These are phyloP conservation scores for Epinotia nisella DNA, from an alignment of 2,888 invertebrate species.

Conservation along the genomic window DNA sequence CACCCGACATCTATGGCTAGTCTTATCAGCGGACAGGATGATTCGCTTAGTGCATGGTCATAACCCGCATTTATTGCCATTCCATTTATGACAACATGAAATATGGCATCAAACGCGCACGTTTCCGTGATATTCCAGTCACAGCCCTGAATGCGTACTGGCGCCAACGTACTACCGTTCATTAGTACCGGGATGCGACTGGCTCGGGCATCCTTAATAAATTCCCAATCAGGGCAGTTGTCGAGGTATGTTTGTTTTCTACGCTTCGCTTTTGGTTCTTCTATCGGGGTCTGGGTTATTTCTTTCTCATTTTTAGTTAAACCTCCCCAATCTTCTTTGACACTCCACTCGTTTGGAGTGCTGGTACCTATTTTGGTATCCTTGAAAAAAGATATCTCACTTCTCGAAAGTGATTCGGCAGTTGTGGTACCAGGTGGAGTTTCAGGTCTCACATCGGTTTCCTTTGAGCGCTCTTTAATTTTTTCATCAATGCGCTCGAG, in stretches of 20 bases:
- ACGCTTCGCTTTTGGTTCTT: neutral
- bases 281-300: too few relatives aligned
- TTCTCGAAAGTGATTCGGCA: too few relatives aligned
- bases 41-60: neutral
- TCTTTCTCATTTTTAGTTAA: neutral
- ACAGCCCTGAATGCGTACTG: neutral
- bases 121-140: neutral
- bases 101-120: conserved; percentile 26
- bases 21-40: neutral
- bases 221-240: conserved; percentile 28
- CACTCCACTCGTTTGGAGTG: conserved; percentile 7
- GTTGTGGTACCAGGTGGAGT: neutral
- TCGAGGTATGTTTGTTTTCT: neutral
- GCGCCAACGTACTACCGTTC: conserved; percentile 5
- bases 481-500: conserved; percentile 9
- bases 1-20: neutral
- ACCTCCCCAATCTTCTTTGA: conserved; percentile 7
- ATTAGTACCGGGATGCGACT: neutral
- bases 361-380: too few relatives aligned
- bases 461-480: conserved; percentile 9
- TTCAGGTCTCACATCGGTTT: neutral
- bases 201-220: conserved; percentile 1
- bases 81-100: conserved; percentile 8
- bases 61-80: neutral
- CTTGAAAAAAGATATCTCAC: too few relatives aligned